Conservation (phyloP, 2,888 invertebrate species). For the Trissolcus brochymenae region DNA sequence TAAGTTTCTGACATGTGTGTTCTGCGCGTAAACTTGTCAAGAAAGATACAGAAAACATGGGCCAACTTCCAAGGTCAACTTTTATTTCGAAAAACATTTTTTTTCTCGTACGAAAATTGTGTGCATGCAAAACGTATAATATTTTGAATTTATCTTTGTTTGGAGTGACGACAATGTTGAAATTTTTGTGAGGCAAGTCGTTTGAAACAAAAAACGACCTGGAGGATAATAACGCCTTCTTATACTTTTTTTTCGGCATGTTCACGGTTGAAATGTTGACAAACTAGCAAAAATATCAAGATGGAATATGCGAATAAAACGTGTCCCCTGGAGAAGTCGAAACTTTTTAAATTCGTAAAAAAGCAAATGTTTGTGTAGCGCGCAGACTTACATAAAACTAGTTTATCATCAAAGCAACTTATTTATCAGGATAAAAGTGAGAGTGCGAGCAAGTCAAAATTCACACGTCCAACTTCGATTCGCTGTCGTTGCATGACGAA, state of each 20-base stretch:
- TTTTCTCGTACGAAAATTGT: no score
- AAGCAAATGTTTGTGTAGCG: constrained; percentile 28
- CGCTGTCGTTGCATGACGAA: background rate
- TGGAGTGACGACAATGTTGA: no score
- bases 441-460: constrained; percentile 6
- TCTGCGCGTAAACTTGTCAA: constrained; percentile 15
- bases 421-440: constrained; percentile 13
- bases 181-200: no score
- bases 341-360: constrained; percentile 22
- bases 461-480: constrained; percentile 23
- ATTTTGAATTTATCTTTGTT: no score
- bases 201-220: no score
- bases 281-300: constrained; percentile 19
- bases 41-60: background rate
- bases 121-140: no score
- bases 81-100: no score
- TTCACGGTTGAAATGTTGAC: background rate
- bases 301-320: constrained; percentile 18
- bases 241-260: constrained; percentile 3
- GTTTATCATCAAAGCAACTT: constrained; percentile 47
- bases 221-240: background rate
- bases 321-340: constrained; percentile 7
- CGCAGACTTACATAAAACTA: constrained; percentile 20
- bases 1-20: constrained; percentile 45
- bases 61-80: no score